Percentiles rank a stretch among this genome's conserved stretches.
Conservation (phyloP, 2,113 vertebrate species). For the Muscicapa adusta region DNA sequence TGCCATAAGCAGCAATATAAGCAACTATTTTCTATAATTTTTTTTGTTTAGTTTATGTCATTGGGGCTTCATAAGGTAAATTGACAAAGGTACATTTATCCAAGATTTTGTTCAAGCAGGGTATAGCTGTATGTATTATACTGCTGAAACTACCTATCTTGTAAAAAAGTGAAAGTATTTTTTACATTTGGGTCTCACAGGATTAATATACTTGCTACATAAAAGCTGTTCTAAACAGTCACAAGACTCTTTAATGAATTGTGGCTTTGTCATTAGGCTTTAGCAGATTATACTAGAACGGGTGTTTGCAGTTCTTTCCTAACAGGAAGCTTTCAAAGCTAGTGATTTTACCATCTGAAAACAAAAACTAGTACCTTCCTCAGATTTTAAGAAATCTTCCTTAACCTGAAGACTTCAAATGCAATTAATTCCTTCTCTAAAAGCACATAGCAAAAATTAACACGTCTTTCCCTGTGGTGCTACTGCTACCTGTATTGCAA, state of each 20-base stretch:
- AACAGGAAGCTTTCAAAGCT: background rate
- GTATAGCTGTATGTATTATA: background rate
- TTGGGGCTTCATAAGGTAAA: background rate
- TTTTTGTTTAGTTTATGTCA: background rate
- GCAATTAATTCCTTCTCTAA: background rate
- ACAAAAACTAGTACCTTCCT: background rate
- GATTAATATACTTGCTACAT: background rate
- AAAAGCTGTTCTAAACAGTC: constrained; percentile 15
- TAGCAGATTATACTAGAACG: background rate
- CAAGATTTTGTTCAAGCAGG: background rate
- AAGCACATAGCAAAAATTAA: background rate
- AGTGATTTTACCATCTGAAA: background rate
- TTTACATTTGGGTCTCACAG: background rate
- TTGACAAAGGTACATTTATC: background rate
- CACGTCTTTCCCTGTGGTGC: background rate
- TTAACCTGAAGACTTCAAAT: background rate
- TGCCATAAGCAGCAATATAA: background rate
- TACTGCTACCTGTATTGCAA: background rate
- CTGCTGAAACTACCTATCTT: background rate
- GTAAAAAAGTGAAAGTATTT: background rate
- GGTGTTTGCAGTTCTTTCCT: background rate
- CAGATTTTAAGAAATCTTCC: background rate
- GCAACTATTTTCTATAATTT: background rate
- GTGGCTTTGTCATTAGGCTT: background rate
- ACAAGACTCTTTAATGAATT: constrained; percentile 26